phyloP scores from a whole-genome alignment of 2,797 vertebrate genomes.

The Acanthurus leucopareius region DNA sequence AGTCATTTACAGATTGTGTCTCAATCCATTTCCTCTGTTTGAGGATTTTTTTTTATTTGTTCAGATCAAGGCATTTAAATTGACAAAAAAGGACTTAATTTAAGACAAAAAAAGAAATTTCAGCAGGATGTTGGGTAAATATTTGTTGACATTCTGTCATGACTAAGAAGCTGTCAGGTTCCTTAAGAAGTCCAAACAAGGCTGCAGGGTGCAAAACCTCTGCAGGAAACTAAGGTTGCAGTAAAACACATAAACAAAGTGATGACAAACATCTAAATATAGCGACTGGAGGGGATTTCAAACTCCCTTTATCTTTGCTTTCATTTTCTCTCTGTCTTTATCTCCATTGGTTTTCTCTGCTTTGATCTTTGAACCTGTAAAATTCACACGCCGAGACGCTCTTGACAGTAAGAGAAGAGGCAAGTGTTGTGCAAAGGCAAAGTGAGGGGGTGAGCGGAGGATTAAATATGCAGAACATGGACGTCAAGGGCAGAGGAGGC shows the following conservation, averaged over 20 bases:
- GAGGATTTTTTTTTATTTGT: not conserved
- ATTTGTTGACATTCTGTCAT: conserved; percentile 40
- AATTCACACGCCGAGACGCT: conserved; percentile 70
- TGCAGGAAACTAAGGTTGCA: conserved; percentile 43
- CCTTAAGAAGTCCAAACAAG: conserved; percentile 60
- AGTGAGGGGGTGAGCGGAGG: conserved; percentile 73
- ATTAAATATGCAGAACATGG: conserved; percentile 82
- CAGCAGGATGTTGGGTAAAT: conserved; percentile 24
- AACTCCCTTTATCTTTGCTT: conserved; percentile 70
- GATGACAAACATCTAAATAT: conserved; percentile 76
- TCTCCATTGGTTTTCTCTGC: conserved; percentile 63
- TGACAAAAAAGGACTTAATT: conserved; percentile 24
- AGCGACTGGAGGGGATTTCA: conserved; percentile 71
- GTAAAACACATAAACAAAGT: conserved; percentile 70
- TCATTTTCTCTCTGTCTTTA: conserved; percentile 71
- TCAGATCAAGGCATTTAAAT: conserved; percentile 24
- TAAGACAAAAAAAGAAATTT: conserved; percentile 13
- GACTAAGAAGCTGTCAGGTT: conserved; percentile 49
- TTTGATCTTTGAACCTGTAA: conserved; percentile 82
- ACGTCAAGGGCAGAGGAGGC: conserved; percentile 80
- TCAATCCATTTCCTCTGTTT: conserved; percentile 13
- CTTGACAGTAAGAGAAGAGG: conserved; percentile 74
- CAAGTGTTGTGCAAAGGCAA: conserved; percentile 67
- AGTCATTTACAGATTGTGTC: conserved; percentile 32
- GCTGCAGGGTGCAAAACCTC: conserved; percentile 43